Evolutionary conservation across 2,113 vertebrate species (phyloP).

Genomic region (Myiopsitta monachus): DNA sequence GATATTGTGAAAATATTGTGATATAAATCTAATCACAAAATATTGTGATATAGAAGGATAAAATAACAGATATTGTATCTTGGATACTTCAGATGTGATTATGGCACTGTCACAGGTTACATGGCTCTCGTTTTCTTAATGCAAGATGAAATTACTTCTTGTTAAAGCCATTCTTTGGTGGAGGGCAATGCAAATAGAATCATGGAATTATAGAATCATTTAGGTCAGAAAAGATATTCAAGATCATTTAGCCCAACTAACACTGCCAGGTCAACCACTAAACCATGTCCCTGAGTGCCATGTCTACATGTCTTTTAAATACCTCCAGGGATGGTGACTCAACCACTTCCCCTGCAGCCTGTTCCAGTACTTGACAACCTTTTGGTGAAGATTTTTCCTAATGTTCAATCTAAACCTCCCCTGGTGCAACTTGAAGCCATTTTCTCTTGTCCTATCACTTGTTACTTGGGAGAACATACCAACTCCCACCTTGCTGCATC

Average conservation of each 20-base stretch:
- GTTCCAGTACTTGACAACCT: background rate
- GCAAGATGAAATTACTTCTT: background rate
- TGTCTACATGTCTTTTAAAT: background rate
- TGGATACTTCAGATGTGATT: background rate
- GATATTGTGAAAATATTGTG: too few relatives aligned
- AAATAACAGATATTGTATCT: background rate
- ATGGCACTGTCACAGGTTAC: background rate
- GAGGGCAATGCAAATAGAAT: background rate
- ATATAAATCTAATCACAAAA: background rate
- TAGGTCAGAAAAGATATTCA: background rate
- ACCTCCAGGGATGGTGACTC: background rate
- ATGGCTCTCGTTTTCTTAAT: background rate
- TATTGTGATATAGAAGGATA: background rate
- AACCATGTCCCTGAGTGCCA: background rate
- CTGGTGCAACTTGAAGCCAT: background rate
- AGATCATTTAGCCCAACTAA: background rate
- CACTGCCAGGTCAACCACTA: background rate
- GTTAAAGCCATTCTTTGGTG: background rate
- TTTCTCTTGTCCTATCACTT: background rate
- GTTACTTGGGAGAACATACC: background rate
- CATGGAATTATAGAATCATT: background rate
- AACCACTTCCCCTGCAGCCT: background rate
- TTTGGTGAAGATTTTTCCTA: background rate
- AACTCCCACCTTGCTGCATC: background rate
- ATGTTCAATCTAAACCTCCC: background rate